Percentiles rank a stretch among this genome's conserved stretches.
Evolutionary conservation across 2,113 vertebrate species (phyloP).

Genomic region (Oryzias curvinotus): DNA sequence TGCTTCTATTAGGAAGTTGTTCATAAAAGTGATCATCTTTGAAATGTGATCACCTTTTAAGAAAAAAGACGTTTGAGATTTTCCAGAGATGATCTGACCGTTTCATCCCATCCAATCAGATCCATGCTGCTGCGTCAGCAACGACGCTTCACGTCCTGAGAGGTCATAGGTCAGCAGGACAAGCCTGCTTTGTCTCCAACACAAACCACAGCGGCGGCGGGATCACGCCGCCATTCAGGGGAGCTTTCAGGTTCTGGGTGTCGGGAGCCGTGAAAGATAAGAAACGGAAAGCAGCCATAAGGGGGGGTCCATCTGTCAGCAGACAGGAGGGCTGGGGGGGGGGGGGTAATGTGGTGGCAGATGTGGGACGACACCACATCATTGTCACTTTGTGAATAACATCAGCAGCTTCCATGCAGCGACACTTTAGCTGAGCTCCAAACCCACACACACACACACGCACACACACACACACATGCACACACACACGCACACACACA

Average conservation of each 20-base stretch:
- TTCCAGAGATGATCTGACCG: no score
- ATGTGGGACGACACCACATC: slow-evolving; percentile 54
- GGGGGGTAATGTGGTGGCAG: slow-evolving; percentile 53
- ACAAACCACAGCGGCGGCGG: slow-evolving; percentile 46
- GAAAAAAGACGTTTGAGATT: no score
- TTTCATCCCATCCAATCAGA: no score
- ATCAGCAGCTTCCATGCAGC: slow-evolving; percentile 42
- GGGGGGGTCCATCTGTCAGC: slow-evolving; percentile 74
- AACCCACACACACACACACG: slow-evolving; percentile 39
- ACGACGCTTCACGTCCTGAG: slow-evolving; percentile 50
- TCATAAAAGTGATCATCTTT: no score
- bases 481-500: slow-evolving; percentile 42
- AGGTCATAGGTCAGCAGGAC: slow-evolving; percentile 43
- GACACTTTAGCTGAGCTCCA: slow-evolving; percentile 19
- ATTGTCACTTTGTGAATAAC: slow-evolving; percentile 43
- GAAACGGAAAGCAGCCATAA: slow-evolving; percentile 58
- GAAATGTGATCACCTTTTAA: no score
- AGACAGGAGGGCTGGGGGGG: slow-evolving; percentile 32
- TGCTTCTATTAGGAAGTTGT: no score
- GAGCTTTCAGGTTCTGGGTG: slow-evolving; percentile 43
- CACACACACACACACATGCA: slow-evolving; percentile 60
- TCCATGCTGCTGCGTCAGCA: no score
- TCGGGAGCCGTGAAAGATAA: slow-evolving; percentile 39
- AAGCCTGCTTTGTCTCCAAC: slow-evolving; percentile 44
- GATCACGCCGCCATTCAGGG: slow-evolving; percentile 42